These are phyloP conservation scores for Leucoma salicis DNA, from an alignment of 2,888 invertebrate genomes.

Conservation along the genomic window DNA sequence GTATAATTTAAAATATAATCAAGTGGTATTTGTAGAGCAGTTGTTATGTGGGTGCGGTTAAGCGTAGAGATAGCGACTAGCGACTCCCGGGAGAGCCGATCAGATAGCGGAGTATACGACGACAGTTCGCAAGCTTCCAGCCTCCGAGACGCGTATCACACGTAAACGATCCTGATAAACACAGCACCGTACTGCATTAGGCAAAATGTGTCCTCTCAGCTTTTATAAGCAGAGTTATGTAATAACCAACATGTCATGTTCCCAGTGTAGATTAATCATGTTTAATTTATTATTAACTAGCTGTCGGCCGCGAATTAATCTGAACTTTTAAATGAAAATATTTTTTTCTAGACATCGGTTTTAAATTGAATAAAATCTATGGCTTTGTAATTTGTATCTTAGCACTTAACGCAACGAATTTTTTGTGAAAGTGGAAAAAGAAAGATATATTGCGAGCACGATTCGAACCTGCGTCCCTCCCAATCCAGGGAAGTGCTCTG, in stretches of 20 bases:
- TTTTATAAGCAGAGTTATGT: conserved; percentile 11
- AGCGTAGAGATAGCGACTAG: conserved; percentile 47
- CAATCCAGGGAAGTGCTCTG: too few relatives aligned
- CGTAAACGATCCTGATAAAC: conserved; percentile 44
- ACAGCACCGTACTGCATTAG: conserved; percentile 20
- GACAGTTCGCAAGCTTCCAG: conserved; percentile 66
- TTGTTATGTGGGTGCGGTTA: conserved; percentile 27
- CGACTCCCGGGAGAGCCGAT: conserved; percentile 51
- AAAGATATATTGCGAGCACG: too few relatives aligned
- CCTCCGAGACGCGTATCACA: conserved; percentile 32
- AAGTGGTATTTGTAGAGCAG: conserved; percentile 32
- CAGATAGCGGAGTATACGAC: conserved; percentile 70
- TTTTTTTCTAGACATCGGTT: too few relatives aligned
- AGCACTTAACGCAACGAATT: too few relatives aligned
- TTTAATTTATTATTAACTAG: background rate
- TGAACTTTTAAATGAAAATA: too few relatives aligned
- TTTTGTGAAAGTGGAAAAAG: too few relatives aligned
- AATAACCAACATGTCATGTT: conserved; percentile 1
- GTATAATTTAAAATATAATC: conserved; percentile 32
- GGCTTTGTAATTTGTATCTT: too few relatives aligned
- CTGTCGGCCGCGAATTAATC: too few relatives aligned
- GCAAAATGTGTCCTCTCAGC: conserved; percentile 20
- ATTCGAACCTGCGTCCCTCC: too few relatives aligned
- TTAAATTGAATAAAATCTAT: too few relatives aligned
- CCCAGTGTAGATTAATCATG: background rate